A percentile compares a stretch with the other conserved stretches of the same genome.
Conservation (phyloP, 1,140 invertebrate genomes). For the Odontomachus brunneus region DNA sequence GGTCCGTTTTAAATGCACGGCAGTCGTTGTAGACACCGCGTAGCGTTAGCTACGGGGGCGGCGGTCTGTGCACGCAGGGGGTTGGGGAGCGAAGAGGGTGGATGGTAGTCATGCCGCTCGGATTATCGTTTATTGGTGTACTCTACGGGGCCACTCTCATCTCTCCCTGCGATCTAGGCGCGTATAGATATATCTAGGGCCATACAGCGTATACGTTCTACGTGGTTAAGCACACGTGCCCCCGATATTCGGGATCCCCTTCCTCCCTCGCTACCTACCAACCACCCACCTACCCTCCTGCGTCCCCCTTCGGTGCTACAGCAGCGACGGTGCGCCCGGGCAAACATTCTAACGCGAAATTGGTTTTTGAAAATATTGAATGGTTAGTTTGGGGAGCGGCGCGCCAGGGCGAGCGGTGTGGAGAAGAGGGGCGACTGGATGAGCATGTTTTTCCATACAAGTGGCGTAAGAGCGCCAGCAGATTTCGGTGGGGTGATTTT, state of each 20-base stretch:
- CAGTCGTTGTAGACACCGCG: conserved; percentile 7
- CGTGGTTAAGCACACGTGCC: conserved; percentile 76
- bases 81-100: background rate
- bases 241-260: conserved; percentile 64
- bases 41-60: background rate
- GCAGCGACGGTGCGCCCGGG: conserved; percentile 58
- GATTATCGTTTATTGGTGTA: conserved; percentile 75
- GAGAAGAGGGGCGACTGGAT: conserved; percentile 5
- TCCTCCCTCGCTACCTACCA: background rate
- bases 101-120: conserved; percentile 51
- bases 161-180: conserved; percentile 53
- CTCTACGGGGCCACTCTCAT: conserved; percentile 55
- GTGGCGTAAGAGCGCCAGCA: conserved; percentile 45
- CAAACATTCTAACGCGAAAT: conserved; percentile 77
- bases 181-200: conserved; percentile 53
- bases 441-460: conserved; percentile 54
- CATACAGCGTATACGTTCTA: conserved; percentile 68
- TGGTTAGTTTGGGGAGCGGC: conserved; percentile 51
- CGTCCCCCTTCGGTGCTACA: conserved; percentile 43
- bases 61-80: conserved; percentile 7
- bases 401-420: background rate
- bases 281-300: background rate
- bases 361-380: conserved; percentile 77
- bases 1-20: conserved; percentile 70
- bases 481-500: conserved; percentile 52